These are phyloP conservation scores for Cephus pulcher DNA, from an alignment of 2,888 invertebrate genomes.

Conservation along the genomic window DNA sequence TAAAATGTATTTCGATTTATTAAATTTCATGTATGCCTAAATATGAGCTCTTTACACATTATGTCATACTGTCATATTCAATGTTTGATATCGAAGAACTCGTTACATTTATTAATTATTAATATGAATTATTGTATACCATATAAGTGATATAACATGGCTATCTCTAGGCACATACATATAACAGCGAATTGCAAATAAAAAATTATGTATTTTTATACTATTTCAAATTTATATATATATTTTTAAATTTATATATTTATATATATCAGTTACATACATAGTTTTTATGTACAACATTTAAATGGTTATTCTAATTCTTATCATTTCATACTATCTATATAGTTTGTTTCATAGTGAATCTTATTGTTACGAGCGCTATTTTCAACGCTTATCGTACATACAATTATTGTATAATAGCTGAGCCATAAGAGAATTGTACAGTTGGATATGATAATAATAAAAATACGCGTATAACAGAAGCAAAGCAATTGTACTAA, in stretches of 20 bases:
- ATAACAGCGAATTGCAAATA: slow-evolving; percentile 63
- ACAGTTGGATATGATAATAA: slow-evolving; percentile 32
- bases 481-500: slow-evolving; percentile 32
- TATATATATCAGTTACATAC: slow-evolving; percentile 30
- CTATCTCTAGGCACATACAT: slow-evolving; percentile 63
- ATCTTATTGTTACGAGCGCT: not conserved
- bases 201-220: slow-evolving; percentile 57
- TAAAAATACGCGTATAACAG: slow-evolving; percentile 24
- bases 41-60: slow-evolving; percentile 65
- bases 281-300: slow-evolving; percentile 55
- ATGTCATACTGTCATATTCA: slow-evolving; percentile 35
- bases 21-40: slow-evolving; percentile 66
- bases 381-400: not conserved
- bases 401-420: slow-evolving; percentile 3
- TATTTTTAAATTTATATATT: slow-evolving; percentile 27
- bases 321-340: not conserved
- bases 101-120: slow-evolving; percentile 57
- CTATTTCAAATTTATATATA: slow-evolving; percentile 41
- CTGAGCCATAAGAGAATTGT: slow-evolving; percentile 41
- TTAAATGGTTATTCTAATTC: slow-evolving; percentile 6
- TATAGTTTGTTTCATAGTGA: not conserved
- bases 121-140: slow-evolving; percentile 58
- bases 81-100: slow-evolving; percentile 61
- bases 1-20: slow-evolving; percentile 66
- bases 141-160: slow-evolving; percentile 54